Conservation (phyloP, 1,140 invertebrate genomes). For the Drosophila prosaltans region DNA sequence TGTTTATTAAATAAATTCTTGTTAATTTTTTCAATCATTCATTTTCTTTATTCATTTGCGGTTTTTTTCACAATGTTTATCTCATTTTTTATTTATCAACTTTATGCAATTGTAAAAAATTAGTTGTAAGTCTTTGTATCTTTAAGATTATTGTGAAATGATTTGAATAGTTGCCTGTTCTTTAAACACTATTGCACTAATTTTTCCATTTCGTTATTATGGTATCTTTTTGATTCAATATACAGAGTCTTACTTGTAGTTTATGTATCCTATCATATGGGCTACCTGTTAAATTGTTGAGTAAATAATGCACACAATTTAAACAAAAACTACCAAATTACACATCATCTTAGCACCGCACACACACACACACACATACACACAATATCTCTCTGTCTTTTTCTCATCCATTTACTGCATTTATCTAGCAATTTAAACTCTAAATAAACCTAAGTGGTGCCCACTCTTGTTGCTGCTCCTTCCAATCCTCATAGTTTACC, state of each 20-base stretch:
- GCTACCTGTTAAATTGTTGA: constrained; percentile 8
- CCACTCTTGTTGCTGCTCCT: too few relatives aligned
- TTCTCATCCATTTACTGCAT: background rate
- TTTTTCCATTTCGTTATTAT: background rate
- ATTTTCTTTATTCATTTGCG: too few relatives aligned
- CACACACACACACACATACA: background rate
- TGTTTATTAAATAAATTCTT: too few relatives aligned
- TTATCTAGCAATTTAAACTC: background rate
- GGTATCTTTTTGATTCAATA: too few relatives aligned
- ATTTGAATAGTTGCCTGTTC: background rate
- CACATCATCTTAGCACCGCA: background rate
- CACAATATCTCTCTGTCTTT: background rate
- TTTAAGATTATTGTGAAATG: too few relatives aligned
- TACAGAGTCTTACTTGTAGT: background rate
- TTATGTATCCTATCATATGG: background rate
- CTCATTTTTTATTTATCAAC: background rate
- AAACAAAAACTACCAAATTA: constrained; percentile 5
- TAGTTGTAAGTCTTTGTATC: too few relatives aligned
- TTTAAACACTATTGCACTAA: background rate
- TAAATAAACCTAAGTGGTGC: background rate
- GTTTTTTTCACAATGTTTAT: too few relatives aligned
- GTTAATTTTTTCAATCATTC: too few relatives aligned
- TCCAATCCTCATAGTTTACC: background rate
- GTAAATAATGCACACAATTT: constrained; percentile 2
- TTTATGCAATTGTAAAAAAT: too few relatives aligned